Evolutionary conservation across 2,888 invertebrate genomes (phyloP).

Genomic region (Brenthis hecate): DNA sequence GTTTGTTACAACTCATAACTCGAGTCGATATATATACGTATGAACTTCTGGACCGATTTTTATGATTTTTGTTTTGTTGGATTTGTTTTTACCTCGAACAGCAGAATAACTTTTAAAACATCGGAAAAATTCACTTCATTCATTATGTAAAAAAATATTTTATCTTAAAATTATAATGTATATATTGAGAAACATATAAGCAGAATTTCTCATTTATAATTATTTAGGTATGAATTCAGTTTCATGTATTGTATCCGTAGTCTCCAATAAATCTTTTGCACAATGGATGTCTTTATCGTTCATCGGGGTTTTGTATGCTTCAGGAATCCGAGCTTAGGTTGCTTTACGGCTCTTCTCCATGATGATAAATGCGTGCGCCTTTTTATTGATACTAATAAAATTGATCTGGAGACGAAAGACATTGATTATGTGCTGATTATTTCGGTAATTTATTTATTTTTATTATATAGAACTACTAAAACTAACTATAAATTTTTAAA

Average conservation of each 20-base stretch:
- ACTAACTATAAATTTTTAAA: background rate
- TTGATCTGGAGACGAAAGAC: constrained; percentile 27
- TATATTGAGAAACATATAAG: background rate
- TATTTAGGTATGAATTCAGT: constrained; percentile 46
- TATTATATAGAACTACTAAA: too few species aligned
- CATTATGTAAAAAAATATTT: too few species aligned
- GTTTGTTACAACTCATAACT: too few species aligned
- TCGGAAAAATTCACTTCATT: too few species aligned
- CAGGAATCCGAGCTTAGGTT: constrained; percentile 43
- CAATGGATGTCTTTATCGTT: constrained; percentile 51
- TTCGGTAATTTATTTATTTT: background rate
- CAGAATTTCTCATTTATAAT: constrained; percentile 50
- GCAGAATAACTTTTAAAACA: too few species aligned
- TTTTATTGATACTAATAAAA: constrained; percentile 39
- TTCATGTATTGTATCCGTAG: constrained; percentile 50
- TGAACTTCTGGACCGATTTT: too few species aligned
- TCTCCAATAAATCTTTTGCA: constrained; percentile 61
- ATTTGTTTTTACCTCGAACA: too few species aligned
- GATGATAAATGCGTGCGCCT: constrained; percentile 43
- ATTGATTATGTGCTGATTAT: constrained; percentile 7
- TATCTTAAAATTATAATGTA: too few species aligned
- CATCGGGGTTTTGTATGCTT: constrained; percentile 51
- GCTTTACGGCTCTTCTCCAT: constrained; percentile 42
- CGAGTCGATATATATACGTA: too few species aligned
- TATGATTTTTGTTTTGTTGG: too few species aligned